Evolutionary conservation across 1,140 invertebrate species (phyloP).

Genomic region (Aphaenogaster rudis): DNA sequence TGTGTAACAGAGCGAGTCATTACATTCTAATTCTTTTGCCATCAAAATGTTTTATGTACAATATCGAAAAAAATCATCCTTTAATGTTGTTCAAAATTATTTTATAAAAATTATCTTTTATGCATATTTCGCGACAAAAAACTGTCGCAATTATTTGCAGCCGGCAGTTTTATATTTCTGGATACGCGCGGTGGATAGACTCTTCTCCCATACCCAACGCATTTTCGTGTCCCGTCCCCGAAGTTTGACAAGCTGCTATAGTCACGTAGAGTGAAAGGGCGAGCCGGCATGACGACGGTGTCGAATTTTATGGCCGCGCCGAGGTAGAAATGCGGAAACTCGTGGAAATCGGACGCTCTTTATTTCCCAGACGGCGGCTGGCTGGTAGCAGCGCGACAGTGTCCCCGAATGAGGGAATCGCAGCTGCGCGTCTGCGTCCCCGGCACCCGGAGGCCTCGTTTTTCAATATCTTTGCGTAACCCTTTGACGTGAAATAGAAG

Average conservation of each 20-base stretch:
- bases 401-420: neutral
- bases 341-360: conserved; percentile 62
- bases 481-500: conserved; percentile 56
- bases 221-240: conserved; percentile 8
- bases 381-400: neutral
- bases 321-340: conserved; percentile 32
- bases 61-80: neutral
- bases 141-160: neutral
- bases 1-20: neutral
- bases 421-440: conserved; percentile 27
- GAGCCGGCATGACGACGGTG: conserved; percentile 1
- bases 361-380: conserved; percentile 50
- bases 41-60: neutral
- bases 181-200: neutral
- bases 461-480: conserved; percentile 58
- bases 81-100: neutral
- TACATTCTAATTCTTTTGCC: neutral
- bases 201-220: no score
- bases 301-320: conserved; percentile 32
- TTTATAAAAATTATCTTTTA: no score
- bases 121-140: neutral
- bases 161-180: conserved; percentile 20
- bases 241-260: conserved; percentile 11
- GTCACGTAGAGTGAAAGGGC: conserved; percentile 31
- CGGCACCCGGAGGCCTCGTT: conserved; percentile 31